A percentile compares a stretch with the other conserved stretches of the same genome.
Evolutionary conservation across 2,113 vertebrate species (phyloP).

Genomic region (Chaenogobius annularis): DNA sequence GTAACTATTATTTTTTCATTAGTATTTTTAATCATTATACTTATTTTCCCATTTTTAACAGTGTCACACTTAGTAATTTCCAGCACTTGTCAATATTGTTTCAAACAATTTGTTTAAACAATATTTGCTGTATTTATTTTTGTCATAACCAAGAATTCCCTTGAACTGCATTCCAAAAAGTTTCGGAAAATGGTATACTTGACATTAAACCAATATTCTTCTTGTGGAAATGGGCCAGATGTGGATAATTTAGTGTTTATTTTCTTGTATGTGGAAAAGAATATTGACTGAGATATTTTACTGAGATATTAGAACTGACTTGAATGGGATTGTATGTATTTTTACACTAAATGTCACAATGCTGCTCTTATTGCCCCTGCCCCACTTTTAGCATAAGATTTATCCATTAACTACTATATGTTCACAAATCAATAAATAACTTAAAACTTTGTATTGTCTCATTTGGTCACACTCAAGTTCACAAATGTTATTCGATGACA

Average conservation of each 20-base stretch:
- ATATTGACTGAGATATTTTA: background rate
- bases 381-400: background rate
- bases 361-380: background rate
- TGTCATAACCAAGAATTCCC: slow-evolving; percentile 61
- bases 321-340: background rate
- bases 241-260: background rate
- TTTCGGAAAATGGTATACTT: background rate
- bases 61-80: slow-evolving; percentile 64
- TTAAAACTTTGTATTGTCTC: background rate
- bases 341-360: background rate
- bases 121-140: slow-evolving; percentile 69
- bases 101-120: slow-evolving; percentile 19
- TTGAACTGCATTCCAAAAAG: slow-evolving; percentile 68
- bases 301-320: background rate
- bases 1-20: background rate
- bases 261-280: background rate
- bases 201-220: background rate
- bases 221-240: background rate
- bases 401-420: background rate
- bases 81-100: slow-evolving; percentile 71
- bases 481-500: too few relatives aligned
- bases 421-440: background rate
- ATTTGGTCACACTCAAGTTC: background rate
- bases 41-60: background rate
- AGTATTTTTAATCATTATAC: background rate